Evolutionary conservation across 1,140 invertebrate species (phyloP), one percentile per base, ranked within the genome.

Genomic region (Melanaphis sacchari): DNA sequence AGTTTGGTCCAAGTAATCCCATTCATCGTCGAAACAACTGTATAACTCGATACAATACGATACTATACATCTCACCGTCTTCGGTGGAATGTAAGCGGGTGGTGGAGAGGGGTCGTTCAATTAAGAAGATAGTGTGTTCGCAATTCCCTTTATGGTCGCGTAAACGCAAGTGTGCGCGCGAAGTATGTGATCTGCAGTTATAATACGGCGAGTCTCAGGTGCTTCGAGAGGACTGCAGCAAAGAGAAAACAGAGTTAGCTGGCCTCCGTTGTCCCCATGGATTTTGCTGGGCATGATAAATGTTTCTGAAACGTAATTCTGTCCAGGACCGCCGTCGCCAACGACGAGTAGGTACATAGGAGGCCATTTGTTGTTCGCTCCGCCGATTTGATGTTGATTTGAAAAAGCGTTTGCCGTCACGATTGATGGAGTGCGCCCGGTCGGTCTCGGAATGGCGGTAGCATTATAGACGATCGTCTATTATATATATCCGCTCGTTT

Each of bases 321-420:
- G 90, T 91, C 40, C 41, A 46, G 15, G 41, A 66, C 38, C 26
- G 18, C 2, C 31, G 87, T 7, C 7, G 59, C 11, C 26, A 11
- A 31, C 59, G 59, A 76, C 59, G 49, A 38, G 31, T 40, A 46
- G 90, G n/a, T 76, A 66, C 59, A n/a, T 22, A 82, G n/a, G 38
- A 91, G 66, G 41, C 66, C 43, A 92, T 92, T 92, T 92, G 76
- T 92, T 92, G 91, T 92, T 82, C 91, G 43, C 91, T 81, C 11
- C 21, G n/a, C 43, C 43, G 76, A 92, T 92, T 92, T 92, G 91
- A 92, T 92, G 91, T 92, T 92, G 91, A 92, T 92, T 92, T 92
- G 91, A 92, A 92, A 92, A 92, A 92, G 91, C 91, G 76, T 92
- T 92, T 92, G 91, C 91, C 91, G 91, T 92, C 91, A 92, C 91